Percentiles rank a stretch among this genome's conserved stretches.
Evolutionary conservation across 2,797 vertebrate genomes (phyloP).

Genomic region (Protosalanx chinensis): DNA sequence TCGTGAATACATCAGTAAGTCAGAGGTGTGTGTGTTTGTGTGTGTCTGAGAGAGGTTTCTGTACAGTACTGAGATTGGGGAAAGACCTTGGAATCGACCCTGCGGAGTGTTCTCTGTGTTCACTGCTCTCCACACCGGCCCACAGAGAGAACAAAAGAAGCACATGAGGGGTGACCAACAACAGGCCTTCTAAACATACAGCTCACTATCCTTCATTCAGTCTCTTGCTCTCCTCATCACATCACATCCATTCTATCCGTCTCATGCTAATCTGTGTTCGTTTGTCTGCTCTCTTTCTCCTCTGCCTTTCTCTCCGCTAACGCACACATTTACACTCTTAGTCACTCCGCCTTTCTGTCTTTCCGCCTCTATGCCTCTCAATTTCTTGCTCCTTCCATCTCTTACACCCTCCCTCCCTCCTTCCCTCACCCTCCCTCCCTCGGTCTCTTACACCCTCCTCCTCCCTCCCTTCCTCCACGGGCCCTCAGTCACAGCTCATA

Average conservation of each 20-base stretch:
- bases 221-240: neutral
- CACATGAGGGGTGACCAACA: too few species aligned
- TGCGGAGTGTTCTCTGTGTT: too few species aligned
- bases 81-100: too few species aligned
- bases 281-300: neutral
- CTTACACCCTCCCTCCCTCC: neutral
- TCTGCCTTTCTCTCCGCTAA: neutral
- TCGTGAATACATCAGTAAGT: too few species aligned
- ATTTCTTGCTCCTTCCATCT: neutral
- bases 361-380: neutral
- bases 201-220: neutral
- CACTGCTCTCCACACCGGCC: too few species aligned
- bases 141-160: too few species aligned
- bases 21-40: too few species aligned
- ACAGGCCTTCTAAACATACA: too few species aligned
- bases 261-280: neutral
- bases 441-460: too few species aligned
- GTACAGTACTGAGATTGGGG: too few species aligned
- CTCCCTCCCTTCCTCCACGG: slow-evolving; percentile 33
- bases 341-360: slow-evolving; percentile 1
- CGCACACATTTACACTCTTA: neutral
- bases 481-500: slow-evolving; percentile 39
- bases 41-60: too few species aligned
- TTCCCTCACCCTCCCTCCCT: neutral
- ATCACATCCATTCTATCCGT: neutral